A percentile compares a stretch with the other conserved stretches of the same genome.
These are phyloP conservation scores for Otis tarda DNA, from an alignment of 2,113 vertebrate genomes.

Conservation along the genomic window DNA sequence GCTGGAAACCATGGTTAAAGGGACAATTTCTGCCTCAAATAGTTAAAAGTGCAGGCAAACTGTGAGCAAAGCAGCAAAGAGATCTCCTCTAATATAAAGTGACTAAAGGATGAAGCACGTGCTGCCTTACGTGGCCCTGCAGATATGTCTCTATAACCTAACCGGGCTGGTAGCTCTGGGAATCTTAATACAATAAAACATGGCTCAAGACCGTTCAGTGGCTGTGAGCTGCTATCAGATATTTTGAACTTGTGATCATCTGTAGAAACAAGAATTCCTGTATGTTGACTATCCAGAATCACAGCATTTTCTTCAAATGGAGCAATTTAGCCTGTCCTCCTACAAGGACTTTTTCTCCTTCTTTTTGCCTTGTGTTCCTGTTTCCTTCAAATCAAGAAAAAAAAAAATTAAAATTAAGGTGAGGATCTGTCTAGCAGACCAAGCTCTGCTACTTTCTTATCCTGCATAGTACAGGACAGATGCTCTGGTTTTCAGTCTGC, in stretches of 20 bases:
- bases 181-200: not conserved
- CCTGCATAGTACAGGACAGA: conserved; percentile 60
- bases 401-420: not conserved
- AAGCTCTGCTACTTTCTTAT: conserved; percentile 25
- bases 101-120: not conserved
- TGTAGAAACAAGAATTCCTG: not conserved
- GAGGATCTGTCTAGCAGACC: not conserved
- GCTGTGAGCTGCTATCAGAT: not conserved
- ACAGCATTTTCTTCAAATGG: not conserved
- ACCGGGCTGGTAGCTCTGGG: not conserved
- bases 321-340: not conserved
- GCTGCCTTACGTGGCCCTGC: not conserved
- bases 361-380: not conserved
- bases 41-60: not conserved
- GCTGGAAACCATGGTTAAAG: not conserved
- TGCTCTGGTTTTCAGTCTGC: conserved; percentile 60
- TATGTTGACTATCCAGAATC: not conserved
- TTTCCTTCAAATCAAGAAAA: not conserved
- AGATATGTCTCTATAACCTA: not conserved
- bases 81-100: not conserved
- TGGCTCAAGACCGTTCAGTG: not conserved
- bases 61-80: not conserved
- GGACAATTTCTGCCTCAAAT: not conserved
- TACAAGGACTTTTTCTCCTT: not conserved
- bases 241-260: not conserved